Conservation (phyloP, 2,113 vertebrate genomes). For the Tor tambroides region DNA sequence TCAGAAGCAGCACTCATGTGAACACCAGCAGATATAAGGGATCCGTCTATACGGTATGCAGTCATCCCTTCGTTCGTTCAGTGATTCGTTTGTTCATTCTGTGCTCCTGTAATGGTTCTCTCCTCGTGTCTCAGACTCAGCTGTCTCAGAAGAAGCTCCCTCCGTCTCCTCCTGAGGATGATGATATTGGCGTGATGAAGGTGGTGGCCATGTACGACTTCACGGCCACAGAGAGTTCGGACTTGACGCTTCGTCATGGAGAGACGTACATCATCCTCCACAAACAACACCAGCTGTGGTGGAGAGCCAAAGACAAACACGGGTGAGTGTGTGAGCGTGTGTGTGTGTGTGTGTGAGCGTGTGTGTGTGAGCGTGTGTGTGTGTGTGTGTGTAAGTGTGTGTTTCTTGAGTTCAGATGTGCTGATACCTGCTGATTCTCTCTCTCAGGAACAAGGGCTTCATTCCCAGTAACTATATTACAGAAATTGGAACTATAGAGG, state of each 20-base stretch:
- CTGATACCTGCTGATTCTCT: constrained; percentile 36
- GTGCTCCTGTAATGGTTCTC: neutral
- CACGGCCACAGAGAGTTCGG: constrained; percentile 75
- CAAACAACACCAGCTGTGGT: constrained; percentile 86
- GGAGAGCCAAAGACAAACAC: constrained; percentile 82
- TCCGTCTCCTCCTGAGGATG: constrained; percentile 69
- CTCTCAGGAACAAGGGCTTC: constrained; percentile 85
- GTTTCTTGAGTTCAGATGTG: neutral
- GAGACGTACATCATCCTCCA: constrained; percentile 84
- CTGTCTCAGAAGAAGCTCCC: constrained; percentile 75
- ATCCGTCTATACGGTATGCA: constrained; percentile 20
- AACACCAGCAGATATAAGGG: neutral
- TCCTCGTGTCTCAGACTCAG: constrained; percentile 59
- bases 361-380: neutral
- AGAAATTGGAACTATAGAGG: constrained; percentile 81
- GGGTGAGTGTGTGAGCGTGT: constrained; percentile 71
- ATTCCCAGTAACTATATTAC: constrained; percentile 89
- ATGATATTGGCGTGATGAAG: constrained; percentile 50
- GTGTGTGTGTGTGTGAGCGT: neutral
- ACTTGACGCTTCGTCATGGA: constrained; percentile 74
- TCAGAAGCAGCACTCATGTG: constrained; percentile 32
- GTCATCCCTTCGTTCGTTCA: neutral
- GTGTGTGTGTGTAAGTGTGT: neutral
- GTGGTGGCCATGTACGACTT: constrained; percentile 90
- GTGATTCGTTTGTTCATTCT: neutral